Conservation (phyloP, 2,888 invertebrate species). For the Asteroscopus sphinx region DNA sequence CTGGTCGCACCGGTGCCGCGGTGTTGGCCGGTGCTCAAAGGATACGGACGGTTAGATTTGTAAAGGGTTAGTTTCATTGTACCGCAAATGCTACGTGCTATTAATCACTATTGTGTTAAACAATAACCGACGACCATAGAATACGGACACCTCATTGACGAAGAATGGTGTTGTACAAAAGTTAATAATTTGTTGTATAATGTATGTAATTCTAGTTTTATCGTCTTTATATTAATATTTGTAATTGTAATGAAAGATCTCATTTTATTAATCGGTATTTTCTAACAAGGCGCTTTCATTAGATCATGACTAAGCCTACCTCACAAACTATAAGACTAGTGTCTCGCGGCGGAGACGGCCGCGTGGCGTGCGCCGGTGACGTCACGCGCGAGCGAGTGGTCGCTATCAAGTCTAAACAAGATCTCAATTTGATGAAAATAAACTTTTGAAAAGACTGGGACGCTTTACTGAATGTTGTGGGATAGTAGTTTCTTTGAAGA, state of each 20-base stretch:
- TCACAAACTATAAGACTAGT: constrained; percentile 86
- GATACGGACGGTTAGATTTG: constrained; percentile 61
- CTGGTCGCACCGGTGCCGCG: not conserved
- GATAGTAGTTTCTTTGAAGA: constrained; percentile 88
- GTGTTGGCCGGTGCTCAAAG: constrained; percentile 11
- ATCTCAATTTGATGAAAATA: constrained; percentile 90
- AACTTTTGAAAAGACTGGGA: constrained; percentile 90
- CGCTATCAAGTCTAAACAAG: constrained; percentile 88
- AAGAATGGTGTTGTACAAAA: constrained; percentile 82
- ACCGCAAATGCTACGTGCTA: constrained; percentile 81
- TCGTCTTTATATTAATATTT: constrained; percentile 88
- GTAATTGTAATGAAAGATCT: constrained; percentile 90
- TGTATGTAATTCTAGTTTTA: constrained; percentile 89
- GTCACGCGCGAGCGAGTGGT: constrained; percentile 68
- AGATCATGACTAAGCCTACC: constrained; percentile 90
- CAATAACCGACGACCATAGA: constrained; percentile 73
- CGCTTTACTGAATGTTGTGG: constrained; percentile 90
- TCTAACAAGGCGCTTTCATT: constrained; percentile 90
- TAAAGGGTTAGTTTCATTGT: constrained; percentile 81
- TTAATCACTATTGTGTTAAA: constrained; percentile 73
- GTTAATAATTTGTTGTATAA: constrained; percentile 88
- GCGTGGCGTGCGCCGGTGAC: constrained; percentile 49
- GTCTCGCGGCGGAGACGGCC: constrained; percentile 67
- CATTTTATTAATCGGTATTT: constrained; percentile 90
- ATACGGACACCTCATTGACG: constrained; percentile 73